phyloP scores from a whole-genome alignment of 2,888 invertebrate species.

The Schizaphis graminum region DNA sequence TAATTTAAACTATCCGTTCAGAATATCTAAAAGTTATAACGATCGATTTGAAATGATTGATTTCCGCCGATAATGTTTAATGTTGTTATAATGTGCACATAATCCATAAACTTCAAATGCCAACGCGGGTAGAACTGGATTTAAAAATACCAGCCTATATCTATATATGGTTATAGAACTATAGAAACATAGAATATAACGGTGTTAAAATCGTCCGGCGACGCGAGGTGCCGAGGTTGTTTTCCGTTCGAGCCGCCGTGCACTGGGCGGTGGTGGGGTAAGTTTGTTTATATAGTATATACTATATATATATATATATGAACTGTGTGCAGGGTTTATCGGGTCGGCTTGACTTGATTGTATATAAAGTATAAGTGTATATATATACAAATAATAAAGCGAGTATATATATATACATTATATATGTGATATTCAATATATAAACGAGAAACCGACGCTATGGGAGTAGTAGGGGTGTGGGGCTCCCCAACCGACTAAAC shows the following conservation, averaged over 20 bases:
- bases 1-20: neutral
- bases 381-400: neutral
- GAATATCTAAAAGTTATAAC: neutral
- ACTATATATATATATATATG: neutral
- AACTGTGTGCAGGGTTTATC: conserved; percentile 28
- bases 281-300: conserved; percentile 38
- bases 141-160: neutral
- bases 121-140: neutral
- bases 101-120: neutral
- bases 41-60: neutral
- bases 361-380: neutral
- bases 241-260: neutral
- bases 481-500: neutral
- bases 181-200: neutral
- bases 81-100: neutral
- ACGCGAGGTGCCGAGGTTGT: neutral
- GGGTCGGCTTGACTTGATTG: conserved; percentile 39
- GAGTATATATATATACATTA: neutral
- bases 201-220: neutral
- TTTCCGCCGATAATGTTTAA: neutral
- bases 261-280: neutral
- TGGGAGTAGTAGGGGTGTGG: neutral
- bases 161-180: neutral
- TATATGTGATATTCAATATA: neutral
- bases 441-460: neutral